Conservation (phyloP, 23 tunicate genomes). For the Diplosoma virens region DNA sequence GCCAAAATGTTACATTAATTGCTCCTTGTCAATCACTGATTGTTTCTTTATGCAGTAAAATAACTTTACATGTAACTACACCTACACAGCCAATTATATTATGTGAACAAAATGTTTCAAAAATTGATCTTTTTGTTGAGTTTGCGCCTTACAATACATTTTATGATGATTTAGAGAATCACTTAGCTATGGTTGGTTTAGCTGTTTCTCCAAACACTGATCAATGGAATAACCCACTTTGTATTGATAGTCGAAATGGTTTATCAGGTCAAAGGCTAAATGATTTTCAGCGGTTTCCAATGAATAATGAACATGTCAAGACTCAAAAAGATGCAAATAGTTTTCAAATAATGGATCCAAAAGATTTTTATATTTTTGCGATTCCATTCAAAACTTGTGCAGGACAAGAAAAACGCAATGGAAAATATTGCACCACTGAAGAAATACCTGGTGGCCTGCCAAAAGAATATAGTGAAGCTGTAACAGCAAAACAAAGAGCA, state of each 20-base stretch:
- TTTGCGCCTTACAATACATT: slow-evolving; percentile 91
- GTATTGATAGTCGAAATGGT: slow-evolving; percentile 25
- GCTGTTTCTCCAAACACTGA: slow-evolving; percentile 79
- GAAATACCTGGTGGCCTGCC: slow-evolving; percentile 84
- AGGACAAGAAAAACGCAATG: neutral
- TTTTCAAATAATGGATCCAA: slow-evolving; percentile 37
- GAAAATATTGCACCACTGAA: slow-evolving; percentile 18
- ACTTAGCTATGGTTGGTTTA: slow-evolving; percentile 65
- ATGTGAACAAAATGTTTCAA: slow-evolving; percentile 21
- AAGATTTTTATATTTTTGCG: slow-evolving; percentile 61
- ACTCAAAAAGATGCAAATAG: neutral
- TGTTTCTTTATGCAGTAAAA: slow-evolving; percentile 31
- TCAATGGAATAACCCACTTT: slow-evolving; percentile 81
- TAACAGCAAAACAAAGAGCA: slow-evolving; percentile 57
- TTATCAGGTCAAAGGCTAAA: slow-evolving; percentile 26
- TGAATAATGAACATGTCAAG: neutral
- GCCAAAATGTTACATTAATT: slow-evolving; percentile 64
- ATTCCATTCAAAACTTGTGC: slow-evolving; percentile 60
- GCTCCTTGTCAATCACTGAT: slow-evolving; percentile 68
- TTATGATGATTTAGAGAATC: slow-evolving; percentile 63
- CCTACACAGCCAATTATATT: slow-evolving; percentile 65
- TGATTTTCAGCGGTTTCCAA: slow-evolving; percentile 2
- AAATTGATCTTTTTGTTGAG: slow-evolving; percentile 24
- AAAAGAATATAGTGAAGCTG: slow-evolving; percentile 57
- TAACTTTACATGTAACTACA: slow-evolving; percentile 54